phyloP scores from a whole-genome alignment of 2,888 invertebrate genomes.

The Julus scanicus region DNA sequence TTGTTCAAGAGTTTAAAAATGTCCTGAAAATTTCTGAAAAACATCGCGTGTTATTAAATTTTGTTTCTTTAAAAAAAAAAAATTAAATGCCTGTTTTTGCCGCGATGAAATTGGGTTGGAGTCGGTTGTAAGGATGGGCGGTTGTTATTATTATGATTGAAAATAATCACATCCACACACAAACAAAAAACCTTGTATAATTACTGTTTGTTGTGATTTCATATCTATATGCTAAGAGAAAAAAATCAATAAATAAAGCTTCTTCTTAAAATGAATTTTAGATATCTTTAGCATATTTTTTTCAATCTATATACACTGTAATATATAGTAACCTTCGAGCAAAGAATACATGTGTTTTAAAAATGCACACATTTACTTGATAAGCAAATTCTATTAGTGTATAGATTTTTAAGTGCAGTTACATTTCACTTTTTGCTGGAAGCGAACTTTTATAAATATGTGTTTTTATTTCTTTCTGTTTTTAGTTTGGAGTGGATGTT shows the following conservation, averaged over 20 bases:
- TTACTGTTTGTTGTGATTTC: slow-evolving; percentile 19
- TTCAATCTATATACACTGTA: slow-evolving; percentile 19
- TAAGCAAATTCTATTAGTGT: slow-evolving; percentile 11
- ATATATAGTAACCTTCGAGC: slow-evolving; percentile 19
- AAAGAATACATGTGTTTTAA: slow-evolving; percentile 19
- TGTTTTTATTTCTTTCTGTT: neutral
- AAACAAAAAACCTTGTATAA: slow-evolving; percentile 19
- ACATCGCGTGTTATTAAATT: no score
- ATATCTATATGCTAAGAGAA: slow-evolving; percentile 19
- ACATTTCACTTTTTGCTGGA: neutral
- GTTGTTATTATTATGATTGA: slow-evolving; percentile 19
- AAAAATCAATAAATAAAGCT: slow-evolving; percentile 19
- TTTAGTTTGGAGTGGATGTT: slow-evolving; percentile 11
- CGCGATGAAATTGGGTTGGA: neutral
- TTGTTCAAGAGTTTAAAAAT: neutral
- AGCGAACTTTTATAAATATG: neutral
- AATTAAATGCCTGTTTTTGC: neutral
- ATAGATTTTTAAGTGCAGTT: slow-evolving; percentile 19
- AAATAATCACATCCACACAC: slow-evolving; percentile 11
- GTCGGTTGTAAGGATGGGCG: slow-evolving; percentile 19
- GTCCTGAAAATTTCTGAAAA: no score
- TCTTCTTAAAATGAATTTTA: slow-evolving; percentile 19
- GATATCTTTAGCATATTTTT: slow-evolving; percentile 19
- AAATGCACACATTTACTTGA: slow-evolving; percentile 9
- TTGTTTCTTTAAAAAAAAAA: no score